These are phyloP conservation scores for Lochmaea crataegi DNA, from an alignment of 2,888 invertebrate species.

Conservation along the genomic window DNA sequence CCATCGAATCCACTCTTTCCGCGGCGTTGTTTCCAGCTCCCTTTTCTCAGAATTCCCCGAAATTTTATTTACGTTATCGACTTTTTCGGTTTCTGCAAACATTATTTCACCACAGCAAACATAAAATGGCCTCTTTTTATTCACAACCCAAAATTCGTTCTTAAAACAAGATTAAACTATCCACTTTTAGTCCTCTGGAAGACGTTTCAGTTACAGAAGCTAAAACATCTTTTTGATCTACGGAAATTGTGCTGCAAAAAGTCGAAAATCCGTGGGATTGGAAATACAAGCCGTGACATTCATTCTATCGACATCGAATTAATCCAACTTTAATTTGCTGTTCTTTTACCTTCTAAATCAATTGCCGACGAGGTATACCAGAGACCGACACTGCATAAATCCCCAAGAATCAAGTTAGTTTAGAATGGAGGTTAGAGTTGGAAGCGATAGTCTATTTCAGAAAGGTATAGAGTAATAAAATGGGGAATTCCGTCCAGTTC, in stretches of 20 bases:
- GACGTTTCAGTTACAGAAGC: not conserved
- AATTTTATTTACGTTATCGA: constrained; percentile 48
- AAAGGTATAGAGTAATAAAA: too few species aligned
- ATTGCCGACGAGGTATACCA: constrained; percentile 59
- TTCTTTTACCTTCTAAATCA: constrained; percentile 56
- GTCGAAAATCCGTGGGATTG: constrained; percentile 64
- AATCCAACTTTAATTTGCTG: constrained; percentile 50
- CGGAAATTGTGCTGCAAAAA: constrained; percentile 59
- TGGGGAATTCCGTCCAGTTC: too few species aligned
- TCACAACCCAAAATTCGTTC: too few species aligned
- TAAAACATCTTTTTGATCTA: constrained; percentile 40
- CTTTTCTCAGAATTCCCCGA: constrained; percentile 53
- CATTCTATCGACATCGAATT: constrained; percentile 47
- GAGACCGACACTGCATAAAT: constrained; percentile 60
- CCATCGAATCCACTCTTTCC: constrained; percentile 60
- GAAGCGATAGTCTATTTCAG: not conserved
- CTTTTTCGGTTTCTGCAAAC: constrained; percentile 33
- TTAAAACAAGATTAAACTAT: not conserved
- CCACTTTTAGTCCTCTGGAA: not conserved
- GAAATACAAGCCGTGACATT: constrained; percentile 59
- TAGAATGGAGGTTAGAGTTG: constrained; percentile 50
- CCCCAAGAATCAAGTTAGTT: constrained; percentile 60
- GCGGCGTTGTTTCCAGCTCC: constrained; percentile 59
- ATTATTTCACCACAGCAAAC: not conserved
- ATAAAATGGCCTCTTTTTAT: too few species aligned